These are phyloP conservation scores for Silurus aristotelis DNA, from an alignment of 2,797 vertebrate species.

Conservation along the genomic window DNA sequence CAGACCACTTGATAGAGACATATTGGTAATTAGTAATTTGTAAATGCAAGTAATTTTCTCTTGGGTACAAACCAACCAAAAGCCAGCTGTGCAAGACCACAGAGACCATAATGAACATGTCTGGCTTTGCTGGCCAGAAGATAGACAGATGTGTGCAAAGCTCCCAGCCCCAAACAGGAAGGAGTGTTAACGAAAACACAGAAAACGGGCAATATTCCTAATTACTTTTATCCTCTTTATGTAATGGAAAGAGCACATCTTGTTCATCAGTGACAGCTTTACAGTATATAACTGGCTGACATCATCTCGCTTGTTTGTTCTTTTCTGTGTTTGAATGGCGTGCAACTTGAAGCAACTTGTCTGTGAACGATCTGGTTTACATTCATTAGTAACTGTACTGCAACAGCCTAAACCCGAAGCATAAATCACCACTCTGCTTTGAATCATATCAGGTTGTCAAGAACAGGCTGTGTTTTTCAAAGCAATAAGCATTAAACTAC, in stretches of 20 bases:
- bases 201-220: slow-evolving; percentile 36
- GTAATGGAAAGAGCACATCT: slow-evolving; percentile 51
- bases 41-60: slow-evolving; percentile 35
- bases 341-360: slow-evolving; percentile 46
- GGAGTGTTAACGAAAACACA: background rate
- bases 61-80: slow-evolving; percentile 38
- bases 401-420: background rate
- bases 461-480: background rate
- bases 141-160: slow-evolving; percentile 31
- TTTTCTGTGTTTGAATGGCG: slow-evolving; percentile 11
- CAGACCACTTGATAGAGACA: background rate
- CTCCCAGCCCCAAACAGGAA: slow-evolving; percentile 2
- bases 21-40: background rate
- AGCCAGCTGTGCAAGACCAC: slow-evolving; percentile 37
- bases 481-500: background rate
- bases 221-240: background rate
- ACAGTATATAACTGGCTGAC: slow-evolving; percentile 43
- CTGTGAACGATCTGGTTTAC: slow-evolving; percentile 23
- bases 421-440: background rate
- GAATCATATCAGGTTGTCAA: background rate
- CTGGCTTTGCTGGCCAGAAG: slow-evolving; percentile 48
- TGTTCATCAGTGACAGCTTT: slow-evolving; percentile 41
- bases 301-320: slow-evolving; percentile 39
- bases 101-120: slow-evolving; percentile 50
- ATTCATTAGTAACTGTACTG: slow-evolving; percentile 19